Base-by-base conservation (phyloP, 2,113 vertebrate genomes). In the Dermatemys mawii region DNA sequence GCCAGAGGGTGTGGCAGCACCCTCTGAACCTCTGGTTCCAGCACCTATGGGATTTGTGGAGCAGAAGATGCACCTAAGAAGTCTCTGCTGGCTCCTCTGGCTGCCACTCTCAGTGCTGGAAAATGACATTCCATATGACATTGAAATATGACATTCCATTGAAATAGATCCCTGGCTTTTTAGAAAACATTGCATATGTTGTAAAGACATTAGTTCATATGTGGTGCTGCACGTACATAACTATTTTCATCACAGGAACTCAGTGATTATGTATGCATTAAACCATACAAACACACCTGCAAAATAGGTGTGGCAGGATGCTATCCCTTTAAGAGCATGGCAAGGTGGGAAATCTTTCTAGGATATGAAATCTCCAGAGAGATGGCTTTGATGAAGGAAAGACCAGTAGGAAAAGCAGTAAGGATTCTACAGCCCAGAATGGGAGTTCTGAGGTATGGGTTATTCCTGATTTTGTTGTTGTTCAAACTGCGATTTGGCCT, bases 381-480 rank as follows among this genome's bases (percentile, higher is more conserved):
- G 14, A 63, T 51, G 2, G 22, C 1, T 88, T 46, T 11, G 26
- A 3, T 1, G 1, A 35, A 38, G 1, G 67, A 8, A 0, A 1
- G 1, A 7, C 60, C 0, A 78, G 63, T 35, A 78, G 84, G 75
- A 92, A 32, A 0, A 7, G 14, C 22, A 6, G 12, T 13, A 7
- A 41, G 9, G 35, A 90, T 54, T 0, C 0, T 38, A 51, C 55
- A 76, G 73, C 21, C 41, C 26, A 46, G 26, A 49, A 0, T 0
- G 5, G 78, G 17, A 86, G 5, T 35, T 0, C 1, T 2, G 11
- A 89, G 86, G 82, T 89, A 95, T 0, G 16, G 2, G 11, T 10
- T 70, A 50, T 51, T 6, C 1, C 26, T 50, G 24, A 78, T 35
- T 51, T 63, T 88, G 9, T n/a, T 73, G n/a, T 29, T 84, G 17